These are phyloP conservation scores for Cephalopachus bancanus DNA, from an alignment of 2,797 vertebrate species.

Conservation along the genomic window DNA sequence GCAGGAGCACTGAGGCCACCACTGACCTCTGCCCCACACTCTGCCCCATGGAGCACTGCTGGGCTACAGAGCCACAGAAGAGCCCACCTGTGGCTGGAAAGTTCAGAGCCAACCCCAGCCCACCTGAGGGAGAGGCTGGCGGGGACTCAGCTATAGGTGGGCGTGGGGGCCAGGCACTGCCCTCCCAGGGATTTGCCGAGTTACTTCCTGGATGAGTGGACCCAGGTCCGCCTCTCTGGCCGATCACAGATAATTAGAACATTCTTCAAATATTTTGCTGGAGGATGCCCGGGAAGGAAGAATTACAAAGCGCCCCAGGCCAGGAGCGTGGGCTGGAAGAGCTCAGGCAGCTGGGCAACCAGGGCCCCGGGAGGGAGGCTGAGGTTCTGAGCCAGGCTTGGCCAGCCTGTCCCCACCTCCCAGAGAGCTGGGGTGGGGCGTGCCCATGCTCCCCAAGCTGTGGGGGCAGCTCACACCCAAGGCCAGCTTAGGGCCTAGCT, in stretches of 20 bases:
- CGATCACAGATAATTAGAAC: conserved; percentile 77
- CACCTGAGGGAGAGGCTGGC: not conserved
- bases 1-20: not conserved
- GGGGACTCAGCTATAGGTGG: not conserved
- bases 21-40: not conserved
- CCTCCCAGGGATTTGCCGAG: conserved; percentile 51
- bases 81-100: not conserved
- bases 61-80: not conserved
- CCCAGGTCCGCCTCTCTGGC: conserved; percentile 76
- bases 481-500: not conserved
- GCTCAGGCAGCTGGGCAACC: not conserved
- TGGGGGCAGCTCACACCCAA: not conserved
- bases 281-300: conserved; percentile 78
- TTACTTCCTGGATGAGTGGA: conserved; percentile 79
- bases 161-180: not conserved
- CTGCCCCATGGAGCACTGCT: fast-evolving
- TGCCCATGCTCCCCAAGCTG: not conserved
- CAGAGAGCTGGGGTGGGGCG: not conserved
- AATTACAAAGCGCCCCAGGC: conserved; percentile 47
- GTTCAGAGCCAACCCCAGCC: not conserved
- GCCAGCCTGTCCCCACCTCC: not conserved
- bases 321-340: conserved; percentile 62
- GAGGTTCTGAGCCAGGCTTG: not conserved
- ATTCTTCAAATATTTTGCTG: conserved; percentile 83
- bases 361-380: not conserved